Base-by-base conservation (phyloP, 2,888 invertebrate species). In the Ormyrus pomaceus region DNA sequence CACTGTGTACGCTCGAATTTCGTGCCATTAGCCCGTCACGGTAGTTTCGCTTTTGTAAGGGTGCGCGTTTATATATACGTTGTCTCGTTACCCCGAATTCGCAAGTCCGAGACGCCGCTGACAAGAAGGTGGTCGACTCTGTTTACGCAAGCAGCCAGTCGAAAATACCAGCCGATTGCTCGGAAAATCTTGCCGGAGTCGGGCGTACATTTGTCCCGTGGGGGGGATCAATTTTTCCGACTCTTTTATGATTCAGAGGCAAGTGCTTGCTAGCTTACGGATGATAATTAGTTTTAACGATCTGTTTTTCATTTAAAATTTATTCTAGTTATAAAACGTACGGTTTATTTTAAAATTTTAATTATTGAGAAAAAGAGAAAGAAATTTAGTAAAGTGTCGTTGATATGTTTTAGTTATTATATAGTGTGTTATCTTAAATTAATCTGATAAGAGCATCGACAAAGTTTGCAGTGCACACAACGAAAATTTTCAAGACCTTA, bases 11-110 rank as follows among this genome's bases (percentile, higher is more conserved):
- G 45, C 68, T 73, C 66, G 55, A 78, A 73, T 78, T 78, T 73
- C 59, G 46, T 59, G 51, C 50, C 61, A 75, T 75, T 79, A 70
- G 69, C 70, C 6, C 19, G 58, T 46, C 53, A 5, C 3, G n/a
- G 6, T 53, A 6, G 8, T 64, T 13, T 64, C 48, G 50, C 9
- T 3, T 64, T 48, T 13, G 13, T 65, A n/a, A 9, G n/a, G 13
- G 53, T 11, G 34, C 53, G 34, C 53, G 45, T 66, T 53, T 6
- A 53, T 46, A 58, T 62, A 34, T 58, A 50, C 19, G 48, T 45
- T 34, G 34, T 45, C 66, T 75, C 59, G 75, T 75, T 75, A 75
- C 59, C 59, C 53, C n/a, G 64, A 73, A 62, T 64, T 56, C 64
- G 73, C n/a, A 45, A n/a, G 10, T 75, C 66, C n/a, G 59, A 58